These are phyloP conservation scores for Uromys caudimaculatus DNA, from an alignment of 2,797 vertebrate genomes.

Conservation along the genomic window DNA sequence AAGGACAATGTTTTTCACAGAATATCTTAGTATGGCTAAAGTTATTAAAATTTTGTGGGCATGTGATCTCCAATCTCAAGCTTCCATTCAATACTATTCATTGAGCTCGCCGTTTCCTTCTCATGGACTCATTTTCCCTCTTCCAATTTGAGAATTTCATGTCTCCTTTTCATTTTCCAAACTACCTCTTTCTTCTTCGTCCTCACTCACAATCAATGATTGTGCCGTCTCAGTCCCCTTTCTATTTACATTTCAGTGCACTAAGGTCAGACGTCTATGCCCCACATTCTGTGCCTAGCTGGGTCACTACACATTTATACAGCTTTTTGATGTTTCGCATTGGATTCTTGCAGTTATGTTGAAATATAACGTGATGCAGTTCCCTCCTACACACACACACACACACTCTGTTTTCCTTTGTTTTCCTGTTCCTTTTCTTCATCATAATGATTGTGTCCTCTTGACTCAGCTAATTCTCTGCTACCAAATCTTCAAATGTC, in stretches of 20 bases:
- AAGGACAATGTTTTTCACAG: background rate
- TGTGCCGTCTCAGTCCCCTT: background rate
- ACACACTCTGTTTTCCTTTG: background rate
- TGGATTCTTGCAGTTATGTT: background rate
- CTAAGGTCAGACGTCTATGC: background rate
- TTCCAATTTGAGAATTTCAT: background rate
- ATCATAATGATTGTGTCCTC: background rate
- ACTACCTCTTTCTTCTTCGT: background rate
- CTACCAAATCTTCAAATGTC: background rate
- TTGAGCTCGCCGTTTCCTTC: background rate
- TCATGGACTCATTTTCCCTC: background rate
- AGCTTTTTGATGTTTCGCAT: background rate
- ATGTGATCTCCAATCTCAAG: background rate
- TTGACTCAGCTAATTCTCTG: background rate
- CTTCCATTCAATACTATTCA: background rate
- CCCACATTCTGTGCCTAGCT: background rate
- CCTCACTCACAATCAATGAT: background rate
- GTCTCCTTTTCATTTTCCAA: background rate
- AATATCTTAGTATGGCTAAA: background rate
- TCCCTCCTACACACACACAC: background rate
- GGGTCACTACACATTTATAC: background rate
- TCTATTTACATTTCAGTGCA: background rate
- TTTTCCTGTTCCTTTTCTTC: background rate
- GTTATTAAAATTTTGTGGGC: background rate
- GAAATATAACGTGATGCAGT: background rate